Conservation (phyloP, 1,140 invertebrate species). For the Oppia nitens region DNA sequence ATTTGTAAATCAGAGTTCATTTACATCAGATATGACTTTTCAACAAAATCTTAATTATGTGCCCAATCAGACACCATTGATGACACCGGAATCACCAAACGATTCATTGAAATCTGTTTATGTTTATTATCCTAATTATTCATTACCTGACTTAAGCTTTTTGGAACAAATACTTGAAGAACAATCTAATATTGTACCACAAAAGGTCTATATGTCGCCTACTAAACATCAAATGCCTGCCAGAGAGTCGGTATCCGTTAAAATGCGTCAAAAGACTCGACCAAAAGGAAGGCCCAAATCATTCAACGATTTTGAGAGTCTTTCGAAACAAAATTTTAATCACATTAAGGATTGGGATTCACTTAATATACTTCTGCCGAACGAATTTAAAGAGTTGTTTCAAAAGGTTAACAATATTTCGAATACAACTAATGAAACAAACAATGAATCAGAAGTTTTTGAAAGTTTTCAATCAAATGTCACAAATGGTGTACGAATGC, state of each 20-base stretch:
- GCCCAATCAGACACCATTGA: constrained; percentile 5
- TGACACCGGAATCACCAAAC: constrained; percentile 10
- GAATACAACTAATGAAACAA: background rate
- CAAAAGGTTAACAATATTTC: constrained; percentile 16
- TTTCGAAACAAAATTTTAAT: constrained; percentile 52
- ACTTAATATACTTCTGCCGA: constrained; percentile 61
- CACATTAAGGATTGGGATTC: constrained; percentile 82
- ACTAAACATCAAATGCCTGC: constrained; percentile 14
- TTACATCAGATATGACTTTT: constrained; percentile 11
- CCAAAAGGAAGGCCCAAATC: constrained; percentile 46
- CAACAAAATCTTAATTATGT: background rate
- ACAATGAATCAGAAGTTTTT: background rate
- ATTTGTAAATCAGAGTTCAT: constrained; percentile 47
- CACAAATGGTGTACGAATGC: background rate
- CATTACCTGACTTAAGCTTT: constrained; percentile 70
- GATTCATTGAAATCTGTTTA: constrained; percentile 43
- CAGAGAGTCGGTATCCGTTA: background rate
- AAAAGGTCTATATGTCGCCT: constrained; percentile 17
- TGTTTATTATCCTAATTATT: constrained; percentile 78
- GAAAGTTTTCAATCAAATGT: background rate
- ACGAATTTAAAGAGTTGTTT: constrained; percentile 41
- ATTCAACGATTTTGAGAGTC: constrained; percentile 58
- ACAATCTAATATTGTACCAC: constrained; percentile 15
- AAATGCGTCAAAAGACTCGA: background rate
- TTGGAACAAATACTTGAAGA: constrained; percentile 32